A percentile compares a stretch with the other conserved stretches of the same genome.
Evolutionary conservation across 2,113 vertebrate species (phyloP).

Genomic region (Isurus oxyrinchus): DNA sequence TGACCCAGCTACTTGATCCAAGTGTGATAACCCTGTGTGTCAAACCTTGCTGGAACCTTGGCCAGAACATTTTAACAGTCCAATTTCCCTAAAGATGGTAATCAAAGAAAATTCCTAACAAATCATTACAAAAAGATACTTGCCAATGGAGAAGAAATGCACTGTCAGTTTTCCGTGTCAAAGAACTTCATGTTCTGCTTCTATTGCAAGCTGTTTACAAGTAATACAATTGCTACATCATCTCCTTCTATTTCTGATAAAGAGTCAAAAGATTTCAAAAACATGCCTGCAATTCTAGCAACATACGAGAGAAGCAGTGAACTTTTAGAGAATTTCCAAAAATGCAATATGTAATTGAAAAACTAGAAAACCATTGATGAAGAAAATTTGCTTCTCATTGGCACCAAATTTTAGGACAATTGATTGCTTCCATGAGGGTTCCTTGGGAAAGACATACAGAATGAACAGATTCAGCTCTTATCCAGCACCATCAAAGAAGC

Average conservation of each 20-base stretch:
- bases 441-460: not conserved
- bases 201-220: not conserved
- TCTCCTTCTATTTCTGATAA: not conserved
- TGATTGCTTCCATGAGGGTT: not conserved
- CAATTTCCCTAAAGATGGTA: not conserved
- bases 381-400: not conserved
- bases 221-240: not conserved
- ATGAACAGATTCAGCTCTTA: constrained; percentile 13
- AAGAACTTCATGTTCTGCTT: not conserved
- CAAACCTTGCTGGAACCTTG: constrained; percentile 8
- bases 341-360: constrained; percentile 18
- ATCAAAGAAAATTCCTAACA: constrained; percentile 24
- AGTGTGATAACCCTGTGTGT: not conserved
- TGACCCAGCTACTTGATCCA: too few relatives aligned
- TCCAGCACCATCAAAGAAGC: not conserved
- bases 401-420: not conserved
- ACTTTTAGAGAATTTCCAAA: not conserved
- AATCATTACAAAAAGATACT: not conserved
- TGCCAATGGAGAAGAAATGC: constrained; percentile 26
- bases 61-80: not conserved
- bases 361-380: not conserved
- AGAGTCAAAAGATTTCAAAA: constrained; percentile 32
- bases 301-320: not conserved
- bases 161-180: not conserved
- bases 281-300: constrained; percentile 19